phyloP scores from a whole-genome alignment of 1,140 invertebrate genomes.

The Sinonovacula constricta region DNA sequence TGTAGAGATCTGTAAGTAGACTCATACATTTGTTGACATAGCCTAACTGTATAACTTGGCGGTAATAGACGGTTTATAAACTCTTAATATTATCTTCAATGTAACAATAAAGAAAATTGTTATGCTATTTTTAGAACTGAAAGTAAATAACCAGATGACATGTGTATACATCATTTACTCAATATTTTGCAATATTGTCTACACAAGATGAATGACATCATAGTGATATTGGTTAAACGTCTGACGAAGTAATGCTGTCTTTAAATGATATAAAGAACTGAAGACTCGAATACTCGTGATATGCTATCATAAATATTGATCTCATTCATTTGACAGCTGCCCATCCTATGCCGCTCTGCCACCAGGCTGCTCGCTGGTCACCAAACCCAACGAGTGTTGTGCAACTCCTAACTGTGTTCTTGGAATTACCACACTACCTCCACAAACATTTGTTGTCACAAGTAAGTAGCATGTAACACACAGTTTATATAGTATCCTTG shows the following conservation, averaged over 20 bases:
- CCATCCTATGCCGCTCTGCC: slow-evolving; percentile 57
- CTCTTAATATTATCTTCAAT: no score
- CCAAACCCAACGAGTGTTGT: slow-evolving; percentile 58
- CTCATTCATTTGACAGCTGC: slow-evolving; percentile 48
- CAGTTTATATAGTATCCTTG: neutral
- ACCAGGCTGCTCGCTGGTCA: slow-evolving; percentile 57
- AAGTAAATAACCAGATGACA: no score
- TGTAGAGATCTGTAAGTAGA: slow-evolving; percentile 60
- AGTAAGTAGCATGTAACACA: slow-evolving; percentile 15
- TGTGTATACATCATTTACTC: no score
- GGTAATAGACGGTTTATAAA: no score
- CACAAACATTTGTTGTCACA: slow-evolving; percentile 42
- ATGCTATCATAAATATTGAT: neutral
- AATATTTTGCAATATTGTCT: neutral
- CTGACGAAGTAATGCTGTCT: neutral
- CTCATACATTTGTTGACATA: no score
- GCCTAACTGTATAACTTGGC: no score
- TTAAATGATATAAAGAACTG: neutral
- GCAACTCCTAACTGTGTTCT: slow-evolving; percentile 53
- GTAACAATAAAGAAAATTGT: no score
- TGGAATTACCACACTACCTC: slow-evolving; percentile 27
- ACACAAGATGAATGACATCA: neutral
- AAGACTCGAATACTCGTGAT: neutral
- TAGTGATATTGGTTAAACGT: neutral
- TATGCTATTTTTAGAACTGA: no score